Base-by-base conservation (phyloP, 2,113 vertebrate species). In the Delphinapterus leucas region DNA sequence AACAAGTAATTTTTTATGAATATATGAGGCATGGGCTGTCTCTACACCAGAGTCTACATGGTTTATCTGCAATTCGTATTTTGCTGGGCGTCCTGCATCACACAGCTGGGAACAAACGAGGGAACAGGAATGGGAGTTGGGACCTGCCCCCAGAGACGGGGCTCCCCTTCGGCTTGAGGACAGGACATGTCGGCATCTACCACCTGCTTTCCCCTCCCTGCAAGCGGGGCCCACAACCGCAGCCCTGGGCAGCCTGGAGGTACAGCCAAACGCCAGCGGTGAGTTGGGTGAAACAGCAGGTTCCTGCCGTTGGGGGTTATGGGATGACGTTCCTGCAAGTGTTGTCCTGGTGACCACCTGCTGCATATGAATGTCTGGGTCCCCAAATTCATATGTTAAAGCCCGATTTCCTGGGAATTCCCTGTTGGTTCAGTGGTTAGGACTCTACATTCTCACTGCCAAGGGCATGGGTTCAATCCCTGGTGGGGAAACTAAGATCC, bases 11-110 rank as follows among this genome's bases (percentile, higher is more conserved):
- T 41, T 4, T 61, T 73, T 28, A 63, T 3, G 25, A 82, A 31
- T 38, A 6, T 5, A 41, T 25, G 3, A 0, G 2, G 20, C 33
- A 1, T 0, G 2, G 49, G n/a, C 28, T 76, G 0, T 18, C 14
- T 33, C 21, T 68, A 8, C 7, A 5, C n/a, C 47, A 60, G 41
- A 36, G 25, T 0, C 11, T 1, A 6, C 2, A 1, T 17, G 49
- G 31, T 2, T 67, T 55, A 25, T 15, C 83, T 26, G 18, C 6
- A 18, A 2, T 11, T 44, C 49, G 23, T 0, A 1, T 10, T 26
- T 15, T 12, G 6, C 61, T 0, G 15, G 8, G 31, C 3, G 4
- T 15, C 38, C 13, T 0, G 1, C 17, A 0, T 31, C 17, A 1
- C 36, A 28, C 2, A 38, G 81, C 23, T 21, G 36, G 53, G 4